Conservation (phyloP, 2,113 vertebrate genomes). For the Pelvicachromis taeniatus region DNA sequence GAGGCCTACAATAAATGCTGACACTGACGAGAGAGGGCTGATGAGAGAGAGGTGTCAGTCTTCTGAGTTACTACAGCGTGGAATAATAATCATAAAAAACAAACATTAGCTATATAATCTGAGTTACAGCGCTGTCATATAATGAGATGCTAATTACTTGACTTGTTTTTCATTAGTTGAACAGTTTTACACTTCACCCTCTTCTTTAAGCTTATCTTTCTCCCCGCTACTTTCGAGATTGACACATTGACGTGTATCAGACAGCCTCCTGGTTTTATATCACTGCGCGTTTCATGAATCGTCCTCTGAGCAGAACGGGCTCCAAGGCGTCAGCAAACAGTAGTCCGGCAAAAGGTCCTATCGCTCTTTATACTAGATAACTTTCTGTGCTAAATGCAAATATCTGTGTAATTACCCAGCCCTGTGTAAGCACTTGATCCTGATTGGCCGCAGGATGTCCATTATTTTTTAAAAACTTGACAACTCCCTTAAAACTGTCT, state of each 20-base stretch:
- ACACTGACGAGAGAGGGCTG: not conserved
- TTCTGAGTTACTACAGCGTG: constrained; percentile 17
- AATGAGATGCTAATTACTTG: constrained; percentile 67
- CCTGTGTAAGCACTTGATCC: constrained; percentile 45
- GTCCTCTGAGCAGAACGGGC: not conserved
- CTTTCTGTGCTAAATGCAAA: constrained; percentile 47
- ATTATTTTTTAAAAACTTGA: constrained; percentile 46
- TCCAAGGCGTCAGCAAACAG: constrained; percentile 23
- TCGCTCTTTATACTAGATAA: constrained; percentile 51
- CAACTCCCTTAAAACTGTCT: constrained; percentile 48
- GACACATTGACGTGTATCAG: constrained; percentile 36
- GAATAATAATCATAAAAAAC: constrained; percentile 30
- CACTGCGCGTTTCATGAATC: constrained; percentile 16
- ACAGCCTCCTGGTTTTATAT: constrained; percentile 32
- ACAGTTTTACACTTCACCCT: constrained; percentile 44
- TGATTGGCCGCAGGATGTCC: constrained; percentile 38
- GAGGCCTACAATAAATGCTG: not conserved
- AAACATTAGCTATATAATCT: constrained; percentile 45
- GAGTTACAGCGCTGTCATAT: constrained; percentile 37
- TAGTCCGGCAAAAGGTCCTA: constrained; percentile 19
- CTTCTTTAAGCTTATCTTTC: constrained; percentile 34
- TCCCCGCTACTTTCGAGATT: constrained; percentile 7
- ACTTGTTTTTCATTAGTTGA: constrained; percentile 49
- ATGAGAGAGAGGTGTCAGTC: constrained; percentile 7
- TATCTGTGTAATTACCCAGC: constrained; percentile 55